Evolutionary conservation across 2,888 invertebrate species (phyloP).

Genomic region (Drosophila falleni): DNA sequence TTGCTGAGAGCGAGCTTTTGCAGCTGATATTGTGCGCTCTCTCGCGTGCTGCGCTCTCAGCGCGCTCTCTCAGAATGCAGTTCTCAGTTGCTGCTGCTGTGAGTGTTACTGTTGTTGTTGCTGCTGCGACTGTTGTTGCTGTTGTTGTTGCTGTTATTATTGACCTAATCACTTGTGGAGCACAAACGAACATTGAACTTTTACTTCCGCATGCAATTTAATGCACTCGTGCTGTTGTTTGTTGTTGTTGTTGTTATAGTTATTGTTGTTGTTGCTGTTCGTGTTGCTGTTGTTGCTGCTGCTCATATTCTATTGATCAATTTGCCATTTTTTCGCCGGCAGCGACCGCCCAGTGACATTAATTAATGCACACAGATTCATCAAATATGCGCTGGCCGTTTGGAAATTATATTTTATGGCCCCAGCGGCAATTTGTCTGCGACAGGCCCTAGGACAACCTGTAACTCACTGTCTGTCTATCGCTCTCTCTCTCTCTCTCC

Average conservation of each 20-base stretch:
- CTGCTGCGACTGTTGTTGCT: slow-evolving; percentile 61
- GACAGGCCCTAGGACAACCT: slow-evolving; percentile 54
- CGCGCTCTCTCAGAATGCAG: slow-evolving; percentile 63
- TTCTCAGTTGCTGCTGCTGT: slow-evolving; percentile 59
- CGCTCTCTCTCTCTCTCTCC: neutral
- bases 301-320: slow-evolving; percentile 67
- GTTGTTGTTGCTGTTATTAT: slow-evolving; percentile 83
- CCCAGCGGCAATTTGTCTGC: slow-evolving; percentile 71
- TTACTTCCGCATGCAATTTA: slow-evolving; percentile 85
- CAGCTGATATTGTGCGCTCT: slow-evolving; percentile 41
- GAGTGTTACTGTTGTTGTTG: slow-evolving; percentile 71
- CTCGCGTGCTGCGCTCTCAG: slow-evolving; percentile 30
- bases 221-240: slow-evolving; percentile 50
- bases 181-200: slow-evolving; percentile 86
- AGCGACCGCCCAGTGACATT: slow-evolving; percentile 78
- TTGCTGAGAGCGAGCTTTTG: slow-evolving; percentile 55
- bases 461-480: neutral
- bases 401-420: slow-evolving; percentile 78
- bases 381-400: slow-evolving; percentile 77
- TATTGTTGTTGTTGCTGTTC: slow-evolving; percentile 48
- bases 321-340: slow-evolving; percentile 62
- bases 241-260: slow-evolving; percentile 39
- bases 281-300: slow-evolving; percentile 41
- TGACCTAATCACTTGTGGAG: slow-evolving; percentile 86
- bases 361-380: slow-evolving; percentile 79